A percentile compares a stretch with the other conserved stretches of the same genome.
phyloP scores from a whole-genome alignment of 2,113 vertebrate species.

The Trachemys scripta region DNA sequence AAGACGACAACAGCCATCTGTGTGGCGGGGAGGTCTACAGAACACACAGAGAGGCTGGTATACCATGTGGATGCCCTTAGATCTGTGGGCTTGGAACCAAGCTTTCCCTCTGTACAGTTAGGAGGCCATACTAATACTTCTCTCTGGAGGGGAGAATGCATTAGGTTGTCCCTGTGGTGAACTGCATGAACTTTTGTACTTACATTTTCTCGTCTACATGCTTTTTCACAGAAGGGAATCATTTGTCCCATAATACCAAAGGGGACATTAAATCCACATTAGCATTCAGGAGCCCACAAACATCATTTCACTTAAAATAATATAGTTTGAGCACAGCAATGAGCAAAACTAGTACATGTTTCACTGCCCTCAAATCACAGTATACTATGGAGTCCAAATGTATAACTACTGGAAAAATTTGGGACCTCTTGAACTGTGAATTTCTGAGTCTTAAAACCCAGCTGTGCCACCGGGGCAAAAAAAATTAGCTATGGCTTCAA shows the following conservation, averaged over 20 bases:
- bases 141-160: constrained; percentile 33
- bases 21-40: not conserved
- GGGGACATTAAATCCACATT: not conserved
- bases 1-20: not conserved
- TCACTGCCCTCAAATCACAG: not conserved
- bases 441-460: not conserved
- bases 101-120: constrained; percentile 33
- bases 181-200: constrained; percentile 65
- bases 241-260: constrained; percentile 49
- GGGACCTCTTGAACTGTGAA: not conserved
- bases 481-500: not conserved
- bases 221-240: constrained; percentile 35
- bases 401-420: not conserved
- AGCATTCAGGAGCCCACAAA: constrained; percentile 5
- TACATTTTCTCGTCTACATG: constrained; percentile 53
- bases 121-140: constrained; percentile 52
- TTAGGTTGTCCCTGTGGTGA: constrained; percentile 58
- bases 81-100: not conserved
- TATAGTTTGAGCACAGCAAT: not conserved
- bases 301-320: constrained; percentile 29
- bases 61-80: not conserved
- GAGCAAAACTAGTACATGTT: not conserved
- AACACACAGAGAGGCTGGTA: not conserved
- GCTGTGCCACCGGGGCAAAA: not conserved
- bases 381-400: constrained; percentile 10